Evolutionary conservation across 2,113 vertebrate species (phyloP), one percentile per base, ranked within the genome.

Genomic region (Panthera tigris): DNA sequence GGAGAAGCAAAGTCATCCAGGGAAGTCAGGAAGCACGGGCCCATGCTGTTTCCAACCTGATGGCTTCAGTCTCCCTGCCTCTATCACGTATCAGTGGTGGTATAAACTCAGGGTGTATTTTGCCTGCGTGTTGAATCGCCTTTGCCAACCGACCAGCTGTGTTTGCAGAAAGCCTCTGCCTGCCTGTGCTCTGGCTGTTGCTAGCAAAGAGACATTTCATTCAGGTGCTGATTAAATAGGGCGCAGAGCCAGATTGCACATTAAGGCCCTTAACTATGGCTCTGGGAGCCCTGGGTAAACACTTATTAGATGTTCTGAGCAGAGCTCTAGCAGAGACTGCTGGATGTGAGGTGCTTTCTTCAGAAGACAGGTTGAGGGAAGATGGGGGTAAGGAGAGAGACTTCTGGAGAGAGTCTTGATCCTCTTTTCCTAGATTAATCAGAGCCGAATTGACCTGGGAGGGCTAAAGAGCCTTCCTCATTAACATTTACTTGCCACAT

Each of bases 141-240:
- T 97, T 92, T 98, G 97, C 97, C 94, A 97, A 4, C 78, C 0
- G 12, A 78, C 93, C 96, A 97, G 94, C 95, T 97, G 87, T 97
- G 92, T 98, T 97, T 98, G 97, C 97, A 97, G 94, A 97, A 94
- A 95, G 80, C 65, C 95, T 94, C 80, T 94, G 89, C 63, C 95
- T 91, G 96, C 91, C 92, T 96, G 31, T 97, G 93, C 94, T 96
- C 90, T 96, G 96, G 89, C 94, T 97, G 89, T 96, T 97, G 92
- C 95, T 95, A 93, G 95, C 90, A 84, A 97, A 97, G 90, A 97
- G 91, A 95, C 96, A 91, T 97, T 97, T 97, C 96, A 96, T 97
- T 98, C 98, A 97, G 94, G 98, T 97, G 87, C 93, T 97, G 96
- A 97, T 97, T 98, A 98, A 97, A 98, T 97, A 97, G 97, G 95